phyloP scores from a whole-genome alignment of 2,888 invertebrate genomes.

The Cotesia congregata region DNA sequence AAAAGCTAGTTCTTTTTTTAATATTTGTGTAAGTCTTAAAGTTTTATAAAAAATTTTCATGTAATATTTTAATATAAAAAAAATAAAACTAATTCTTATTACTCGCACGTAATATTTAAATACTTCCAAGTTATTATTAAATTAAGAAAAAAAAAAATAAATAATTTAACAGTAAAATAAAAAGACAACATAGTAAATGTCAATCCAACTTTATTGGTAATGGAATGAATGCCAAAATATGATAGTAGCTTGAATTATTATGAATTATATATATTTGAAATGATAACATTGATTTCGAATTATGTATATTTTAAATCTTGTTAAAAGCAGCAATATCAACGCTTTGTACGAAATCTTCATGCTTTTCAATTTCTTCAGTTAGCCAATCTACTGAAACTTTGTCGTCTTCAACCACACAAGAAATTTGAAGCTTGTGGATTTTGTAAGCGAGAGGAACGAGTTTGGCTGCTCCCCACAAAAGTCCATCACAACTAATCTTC shows the following conservation, averaged over 20 bases:
- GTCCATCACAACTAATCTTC: slow-evolving; percentile 84
- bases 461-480: slow-evolving; percentile 96
- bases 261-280: background rate
- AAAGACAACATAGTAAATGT: background rate
- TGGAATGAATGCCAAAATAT: slow-evolving; percentile 15
- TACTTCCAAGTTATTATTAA: background rate
- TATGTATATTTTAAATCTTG: slow-evolving; percentile 78
- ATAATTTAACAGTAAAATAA: slow-evolving; percentile 22
- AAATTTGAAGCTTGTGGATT: slow-evolving; percentile 92
- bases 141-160: background rate
- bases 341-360: slow-evolving; percentile 91
- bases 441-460: slow-evolving; percentile 93
- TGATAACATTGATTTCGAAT: background rate
- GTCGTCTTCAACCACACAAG: slow-evolving; percentile 95
- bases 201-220: background rate
- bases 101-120: background rate
- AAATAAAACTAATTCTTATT: no score
- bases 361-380: slow-evolving; percentile 86
- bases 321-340: slow-evolving; percentile 97
- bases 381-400: slow-evolving; percentile 92
- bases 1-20: no score
- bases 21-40: no score
- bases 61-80: no score
- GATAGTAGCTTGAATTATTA: background rate
- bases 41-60: no score